Evolutionary conservation across 1,140 invertebrate genomes (phyloP), one percentile per base, ranked within the genome.

Genomic region (Bombus haemorrhoidalis): DNA sequence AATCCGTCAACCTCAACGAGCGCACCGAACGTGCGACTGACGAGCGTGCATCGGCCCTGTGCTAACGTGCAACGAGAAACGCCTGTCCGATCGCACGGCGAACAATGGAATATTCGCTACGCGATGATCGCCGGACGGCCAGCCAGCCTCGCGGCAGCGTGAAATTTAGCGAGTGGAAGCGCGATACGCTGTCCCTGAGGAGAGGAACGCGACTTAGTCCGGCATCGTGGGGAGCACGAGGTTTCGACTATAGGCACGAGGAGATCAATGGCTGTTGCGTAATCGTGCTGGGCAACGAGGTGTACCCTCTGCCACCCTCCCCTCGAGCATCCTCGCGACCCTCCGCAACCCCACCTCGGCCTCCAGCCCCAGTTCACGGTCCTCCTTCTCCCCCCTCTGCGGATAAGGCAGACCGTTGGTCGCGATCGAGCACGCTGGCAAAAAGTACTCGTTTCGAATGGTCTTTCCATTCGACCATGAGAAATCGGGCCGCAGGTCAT

Each of bases 221-320:
- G 34, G 25, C 68, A 59, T 72, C 71, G 83, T 68, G 78, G 59
- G n/a, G 57, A 86, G 53, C 72, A 77, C 84, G 77, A 86, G 76
- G 81, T 89, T 89, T 83, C 64, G 87, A 87, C 88, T 90, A 90
- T 89, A 83, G 78, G 68, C 62, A 62, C 71, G 88, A 87, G 62
- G 32, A 90, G 89, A 90, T 90, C 89, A 90, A 90, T 90, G 88
- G 59, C 71, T 85, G 82, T 90, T 90, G 88, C 89, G 88, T 90
- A 90, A 90, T 90, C 86, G 75, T 85, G 82, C 82, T 74, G 89
- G 64, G 87, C 75, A 89, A 83, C 84, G 84, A 89, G 80, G 80
- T 86, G 43, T 59, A 86, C 62, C 83, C 74, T 59, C 66, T 64
- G 32, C 73, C 53, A 39, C 76, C 62, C 59, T 62, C 69, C 57